A percentile compares a stretch with the other conserved stretches of the same genome.
Conservation (phyloP, 2,113 vertebrate genomes). For the Alexandromys fortis region DNA sequence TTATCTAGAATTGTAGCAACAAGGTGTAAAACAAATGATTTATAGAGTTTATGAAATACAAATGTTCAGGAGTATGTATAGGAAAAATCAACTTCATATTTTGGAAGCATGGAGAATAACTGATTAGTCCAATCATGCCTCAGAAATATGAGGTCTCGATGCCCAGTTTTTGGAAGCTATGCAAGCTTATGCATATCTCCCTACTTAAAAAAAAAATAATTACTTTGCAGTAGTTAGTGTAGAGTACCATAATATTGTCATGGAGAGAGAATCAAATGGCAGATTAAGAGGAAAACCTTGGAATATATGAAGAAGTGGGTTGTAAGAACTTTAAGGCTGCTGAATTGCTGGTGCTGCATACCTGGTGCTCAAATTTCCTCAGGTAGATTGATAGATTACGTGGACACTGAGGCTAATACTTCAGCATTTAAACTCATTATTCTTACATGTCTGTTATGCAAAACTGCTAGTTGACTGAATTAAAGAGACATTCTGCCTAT, state of each 20-base stretch:
- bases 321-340: not conserved
- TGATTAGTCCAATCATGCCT: not conserved
- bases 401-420: not conserved
- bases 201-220: not conserved
- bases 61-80: not conserved
- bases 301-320: not conserved
- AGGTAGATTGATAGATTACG: not conserved
- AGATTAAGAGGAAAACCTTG: not conserved
- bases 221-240: not conserved
- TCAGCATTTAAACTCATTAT: conserved; percentile 24
- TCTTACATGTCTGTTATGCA: conserved; percentile 9
- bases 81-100: not conserved
- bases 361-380: conserved; percentile 7
- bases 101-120: not conserved
- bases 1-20: not conserved
- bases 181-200: not conserved
- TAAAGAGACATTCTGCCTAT: conserved; percentile 27
- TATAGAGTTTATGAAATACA: not conserved
- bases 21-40: not conserved
- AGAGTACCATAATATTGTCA: not conserved
- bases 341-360: not conserved
- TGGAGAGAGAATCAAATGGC: not conserved
- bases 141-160: not conserved
- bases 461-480: conserved; percentile 57
- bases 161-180: not conserved